Percentiles rank a stretch among this genome's conserved stretches.
Evolutionary conservation across 2,888 invertebrate genomes (phyloP).

Genomic region (Pterobdella sp.): DNA sequence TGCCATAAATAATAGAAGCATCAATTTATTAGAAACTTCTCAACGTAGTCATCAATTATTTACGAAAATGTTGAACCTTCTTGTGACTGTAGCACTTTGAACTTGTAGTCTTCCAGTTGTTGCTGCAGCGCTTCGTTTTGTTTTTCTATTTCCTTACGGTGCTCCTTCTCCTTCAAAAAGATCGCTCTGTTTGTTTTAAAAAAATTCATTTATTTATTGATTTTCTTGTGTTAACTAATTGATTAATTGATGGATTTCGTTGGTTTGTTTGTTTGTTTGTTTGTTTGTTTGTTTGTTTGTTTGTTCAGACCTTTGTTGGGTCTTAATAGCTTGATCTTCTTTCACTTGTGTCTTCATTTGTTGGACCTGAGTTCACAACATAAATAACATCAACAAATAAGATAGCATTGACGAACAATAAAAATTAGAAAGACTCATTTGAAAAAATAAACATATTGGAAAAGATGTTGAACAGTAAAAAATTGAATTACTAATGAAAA

Average conservation of each 20-base stretch:
- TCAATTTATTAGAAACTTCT: too few relatives aligned
- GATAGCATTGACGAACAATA: constrained; percentile 99
- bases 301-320: constrained; percentile 69
- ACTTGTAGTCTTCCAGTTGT: constrained; percentile 75
- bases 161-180: constrained; percentile 82
- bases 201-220: too few relatives aligned
- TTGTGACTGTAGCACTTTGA: constrained; percentile 83
- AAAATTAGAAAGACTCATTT: too few relatives aligned
- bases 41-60: background rate
- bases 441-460: too few relatives aligned
- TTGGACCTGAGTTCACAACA: too few relatives aligned
- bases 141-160: constrained; percentile 88
- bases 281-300: background rate
- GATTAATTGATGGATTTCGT: background rate
- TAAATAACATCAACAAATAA: too few relatives aligned
- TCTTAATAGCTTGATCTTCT: constrained; percentile 88
- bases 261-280: background rate
- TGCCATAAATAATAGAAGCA: background rate
- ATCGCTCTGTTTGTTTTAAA: constrained; percentile 68
- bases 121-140: constrained; percentile 95
- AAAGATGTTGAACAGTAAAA: too few relatives aligned
- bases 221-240: too few relatives aligned
- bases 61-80: constrained; percentile 52
- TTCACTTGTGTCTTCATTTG: constrained; percentile 99
- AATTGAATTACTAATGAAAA: too few relatives aligned